Evolutionary conservation across 2,888 invertebrate species (phyloP), one percentile per base, ranked within the genome.

Genomic region (Drosophila buzzatii): DNA sequence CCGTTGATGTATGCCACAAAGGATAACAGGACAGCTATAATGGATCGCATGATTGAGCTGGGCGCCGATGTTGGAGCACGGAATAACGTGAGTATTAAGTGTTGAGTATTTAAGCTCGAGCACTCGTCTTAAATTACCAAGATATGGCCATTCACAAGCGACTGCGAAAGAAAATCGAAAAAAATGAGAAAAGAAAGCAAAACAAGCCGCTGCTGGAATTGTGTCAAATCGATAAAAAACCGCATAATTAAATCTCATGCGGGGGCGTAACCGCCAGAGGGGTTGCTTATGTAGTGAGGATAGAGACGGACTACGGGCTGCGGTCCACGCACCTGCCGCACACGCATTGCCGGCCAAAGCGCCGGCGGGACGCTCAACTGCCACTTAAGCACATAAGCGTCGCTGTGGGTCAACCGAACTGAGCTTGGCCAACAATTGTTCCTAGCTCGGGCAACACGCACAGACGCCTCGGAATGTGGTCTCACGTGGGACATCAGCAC

Each of bases 1-100:
- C 98, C 99, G 31, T 94, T 99, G 82, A 99, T 99, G 98, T 97
- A 97, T 92, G 98, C 98, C 2, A 98, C 98, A 35, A 98, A 98
- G 94, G 99, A 99, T 94, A 99, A 98, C 94, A 95, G 97, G 81
- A 96, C 98, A 1, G 96, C 97, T 27, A 95, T 98, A 91, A 95
- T 98, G 82, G 99, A 99, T 93, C 95, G 98, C 69, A 96, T 99
- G 94, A 95, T 99, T 81, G 99, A 99, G 76, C 94, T 99, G 20
- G 99, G 99, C 49, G 97, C 97, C 10, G 97, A 98, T 93, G 96
- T 98, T 69, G 97, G 98, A 78, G 97, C 97, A 51, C 95, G 97
- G 88, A 98, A 98, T 91, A 97, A 97, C 93, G 99, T 98, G 94
- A 97, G 97, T 94, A 67, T 70, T 60, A 49, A 66, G 52, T 62